Base-by-base conservation (phyloP, 2,888 invertebrate genomes). In the Norana najaformis region DNA sequence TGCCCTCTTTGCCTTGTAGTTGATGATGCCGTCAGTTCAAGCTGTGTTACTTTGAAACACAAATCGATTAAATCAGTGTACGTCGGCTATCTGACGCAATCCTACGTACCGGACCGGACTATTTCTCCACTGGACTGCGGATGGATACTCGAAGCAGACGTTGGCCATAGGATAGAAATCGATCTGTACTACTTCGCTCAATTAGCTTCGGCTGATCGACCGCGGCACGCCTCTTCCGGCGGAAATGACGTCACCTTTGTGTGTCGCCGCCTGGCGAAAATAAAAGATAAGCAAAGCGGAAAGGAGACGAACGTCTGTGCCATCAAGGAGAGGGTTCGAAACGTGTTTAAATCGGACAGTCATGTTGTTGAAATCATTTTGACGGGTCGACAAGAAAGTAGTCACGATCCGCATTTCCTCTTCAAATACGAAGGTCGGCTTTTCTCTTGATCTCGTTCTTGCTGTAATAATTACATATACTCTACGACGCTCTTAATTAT, bases 371-470 rank as follows among this genome's bases (percentile, higher is more conserved):
- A 88, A 11, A 53, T 90, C 34, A 36, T 88, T 30, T n/a, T 89
- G 89, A 83, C 89, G 20, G 34, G 83, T 13, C n/a, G 41, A 6
- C 38, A 82, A 3, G 69, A 88, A 37, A 69, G 35, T n/a, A 41
- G 85, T 47, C 34, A 39, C n/a, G 36, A 90, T 18, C n/a, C 89
- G 39, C 88, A 39, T 18, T 88, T 39, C 89, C 88, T 90, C 69
- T 38, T 90, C 89, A 90, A 39, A 83, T 90, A 69, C 89, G 83
- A 90, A 90, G 90, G 90, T 90, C 34, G n/a, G n/a, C n/a, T 34
- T 37, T 36, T 1, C 38, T 88, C 23, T n/a, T 69, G 11, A n/a
- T 69, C 69, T 69, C 69, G n/a, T 69, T 69, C 6, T n/a, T 69
- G n/a, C 16, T 69, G n/a, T n/a, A n/a, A n/a, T n/a, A n/a, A n/a